Evolutionary conservation across 2,113 vertebrate species (phyloP).

Genomic region (Conger conger): DNA sequence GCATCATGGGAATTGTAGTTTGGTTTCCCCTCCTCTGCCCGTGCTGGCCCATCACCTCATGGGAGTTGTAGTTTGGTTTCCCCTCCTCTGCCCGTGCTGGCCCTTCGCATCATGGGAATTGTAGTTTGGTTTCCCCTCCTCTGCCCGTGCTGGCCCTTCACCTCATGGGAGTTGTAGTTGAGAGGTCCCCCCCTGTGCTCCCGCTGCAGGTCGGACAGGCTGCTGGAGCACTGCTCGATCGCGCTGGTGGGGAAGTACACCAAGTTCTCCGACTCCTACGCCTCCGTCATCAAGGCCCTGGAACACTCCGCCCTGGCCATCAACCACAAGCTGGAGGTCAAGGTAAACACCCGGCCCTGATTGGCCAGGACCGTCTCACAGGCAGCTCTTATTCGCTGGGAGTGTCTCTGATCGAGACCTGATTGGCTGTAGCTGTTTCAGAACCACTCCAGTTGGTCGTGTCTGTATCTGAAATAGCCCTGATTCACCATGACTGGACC

Average conservation of each 20-base stretch:
- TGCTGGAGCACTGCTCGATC: constrained; percentile 86
- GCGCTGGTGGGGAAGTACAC: constrained; percentile 96
- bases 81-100: background rate
- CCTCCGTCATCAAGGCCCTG: constrained; percentile 94
- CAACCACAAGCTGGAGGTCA: constrained; percentile 92
- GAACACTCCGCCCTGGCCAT: constrained; percentile 94
- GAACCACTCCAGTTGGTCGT: too few relatives aligned
- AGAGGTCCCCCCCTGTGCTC: background rate
- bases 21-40: background rate
- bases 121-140: background rate
- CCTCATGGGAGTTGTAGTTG: background rate
- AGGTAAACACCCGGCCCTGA: constrained; percentile 63
- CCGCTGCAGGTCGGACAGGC: constrained; percentile 80
- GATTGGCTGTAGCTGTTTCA: too few relatives aligned
- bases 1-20: background rate
- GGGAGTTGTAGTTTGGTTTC: background rate
- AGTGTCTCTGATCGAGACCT: too few relatives aligned
- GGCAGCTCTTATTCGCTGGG: background rate
- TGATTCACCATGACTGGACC: too few relatives aligned
- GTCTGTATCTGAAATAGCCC: too few relatives aligned
- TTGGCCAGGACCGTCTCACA: background rate
- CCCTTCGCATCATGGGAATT: background rate
- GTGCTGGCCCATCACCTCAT: too few relatives aligned
- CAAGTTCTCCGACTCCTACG: constrained; percentile 94
- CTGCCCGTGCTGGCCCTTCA: background rate